Evolutionary conservation across 2,113 vertebrate genomes (phyloP).

Genomic region (Merops nubicus): DNA sequence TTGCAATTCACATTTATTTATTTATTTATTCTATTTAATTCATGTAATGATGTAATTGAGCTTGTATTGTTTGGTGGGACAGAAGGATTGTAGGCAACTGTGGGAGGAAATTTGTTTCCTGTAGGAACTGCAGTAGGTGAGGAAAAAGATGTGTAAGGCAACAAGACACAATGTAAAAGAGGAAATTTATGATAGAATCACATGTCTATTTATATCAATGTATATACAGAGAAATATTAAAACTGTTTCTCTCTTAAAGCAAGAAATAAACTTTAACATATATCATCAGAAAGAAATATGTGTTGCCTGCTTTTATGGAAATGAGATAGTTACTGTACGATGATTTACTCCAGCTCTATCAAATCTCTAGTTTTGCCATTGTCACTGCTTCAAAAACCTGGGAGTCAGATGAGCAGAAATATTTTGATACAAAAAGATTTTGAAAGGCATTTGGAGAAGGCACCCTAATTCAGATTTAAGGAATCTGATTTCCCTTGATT

Average conservation of each 20-base stretch:
- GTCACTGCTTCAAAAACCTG: not conserved
- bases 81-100: conserved; percentile 75
- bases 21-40: conserved; percentile 8
- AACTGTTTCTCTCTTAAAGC: not conserved
- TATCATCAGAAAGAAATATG: not conserved
- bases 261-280: not conserved
- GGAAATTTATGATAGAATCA: conserved; percentile 37
- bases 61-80: conserved; percentile 54
- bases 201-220: conserved; percentile 41
- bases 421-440: not conserved
- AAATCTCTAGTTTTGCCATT: not conserved
- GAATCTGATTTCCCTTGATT: not conserved
- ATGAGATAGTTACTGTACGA: not conserved
- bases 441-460: not conserved
- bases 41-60: not conserved
- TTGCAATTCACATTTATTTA: not conserved
- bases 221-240: conserved; percentile 46
- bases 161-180: conserved; percentile 26
- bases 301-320: not conserved
- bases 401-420: not conserved
- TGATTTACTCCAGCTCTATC: not conserved
- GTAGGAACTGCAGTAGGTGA: conserved; percentile 59
- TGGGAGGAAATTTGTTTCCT: conserved; percentile 69
- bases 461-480: not conserved
- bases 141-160: conserved; percentile 49